Evolutionary conservation across 2,888 invertebrate species (phyloP).

Genomic region (Cantharis flavilabris): DNA sequence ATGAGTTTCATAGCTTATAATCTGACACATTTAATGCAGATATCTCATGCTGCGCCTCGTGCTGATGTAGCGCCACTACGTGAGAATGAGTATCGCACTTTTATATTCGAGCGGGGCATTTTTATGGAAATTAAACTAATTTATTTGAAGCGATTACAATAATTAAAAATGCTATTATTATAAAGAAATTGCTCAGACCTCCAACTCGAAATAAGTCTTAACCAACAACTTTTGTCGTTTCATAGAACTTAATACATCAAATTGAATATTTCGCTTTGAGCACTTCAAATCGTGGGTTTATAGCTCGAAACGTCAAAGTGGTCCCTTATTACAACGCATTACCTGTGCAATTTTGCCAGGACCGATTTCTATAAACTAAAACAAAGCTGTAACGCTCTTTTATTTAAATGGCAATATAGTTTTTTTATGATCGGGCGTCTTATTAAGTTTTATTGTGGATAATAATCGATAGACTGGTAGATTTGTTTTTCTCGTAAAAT

Average conservation of each 20-base stretch:
- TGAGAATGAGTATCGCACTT: constrained; percentile 40
- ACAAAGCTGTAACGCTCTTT: constrained; percentile 17
- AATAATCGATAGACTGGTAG: neutral
- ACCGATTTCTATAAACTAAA: constrained; percentile 27
- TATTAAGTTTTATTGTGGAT: neutral
- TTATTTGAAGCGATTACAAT: constrained; percentile 45
- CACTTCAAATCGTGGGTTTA: constrained; percentile 24
- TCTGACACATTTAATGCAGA: constrained; percentile 50
- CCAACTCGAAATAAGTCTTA: constrained; percentile 6
- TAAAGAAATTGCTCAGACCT: constrained; percentile 21
- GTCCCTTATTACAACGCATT: constrained; percentile 21
- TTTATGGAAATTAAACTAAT: constrained; percentile 48
- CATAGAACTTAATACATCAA: constrained; percentile 8
- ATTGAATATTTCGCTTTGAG: constrained; percentile 25
- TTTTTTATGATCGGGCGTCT: too few species aligned
- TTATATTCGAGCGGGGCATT: constrained; percentile 39
- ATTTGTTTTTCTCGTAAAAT: neutral
- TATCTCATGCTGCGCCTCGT: constrained; percentile 39
- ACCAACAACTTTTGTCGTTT: neutral
- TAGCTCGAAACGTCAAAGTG: constrained; percentile 27
- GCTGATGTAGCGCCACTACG: constrained; percentile 43
- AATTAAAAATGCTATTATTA: constrained; percentile 38
- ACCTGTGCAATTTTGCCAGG: constrained; percentile 24
- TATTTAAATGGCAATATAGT: constrained; percentile 23
- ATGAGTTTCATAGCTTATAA: constrained; percentile 49